Conservation (phyloP, 2,113 vertebrate genomes). For the Heterocephalus glaber region DNA sequence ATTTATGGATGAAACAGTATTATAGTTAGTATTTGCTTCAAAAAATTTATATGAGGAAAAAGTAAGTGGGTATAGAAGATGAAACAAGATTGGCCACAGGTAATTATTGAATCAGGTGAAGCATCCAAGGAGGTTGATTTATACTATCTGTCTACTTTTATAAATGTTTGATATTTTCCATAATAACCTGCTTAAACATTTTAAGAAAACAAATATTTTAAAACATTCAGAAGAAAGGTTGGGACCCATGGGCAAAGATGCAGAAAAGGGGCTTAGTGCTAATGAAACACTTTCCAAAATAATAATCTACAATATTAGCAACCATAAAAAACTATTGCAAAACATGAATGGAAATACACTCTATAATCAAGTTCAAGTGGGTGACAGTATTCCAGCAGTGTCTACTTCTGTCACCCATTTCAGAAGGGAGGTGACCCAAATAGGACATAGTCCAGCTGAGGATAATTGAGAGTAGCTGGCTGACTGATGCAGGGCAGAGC, state of each 20-base stretch:
- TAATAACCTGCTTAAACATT: conserved; percentile 42
- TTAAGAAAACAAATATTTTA: conserved; percentile 36
- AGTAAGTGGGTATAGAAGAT: neutral
- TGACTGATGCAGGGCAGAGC: neutral
- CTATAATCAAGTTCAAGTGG: conserved; percentile 55
- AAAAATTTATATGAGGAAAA: conserved; percentile 1
- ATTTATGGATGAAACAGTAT: conserved; percentile 12
- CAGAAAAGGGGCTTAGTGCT: neutral
- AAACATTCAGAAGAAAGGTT: conserved; percentile 42
- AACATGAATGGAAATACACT: conserved; percentile 53
- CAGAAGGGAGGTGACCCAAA: conserved; percentile 64
- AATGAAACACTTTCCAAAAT: conserved; percentile 50
- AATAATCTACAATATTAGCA: conserved; percentile 24
- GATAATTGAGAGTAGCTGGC: conserved; percentile 60
- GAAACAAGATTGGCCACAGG: conserved; percentile 27
- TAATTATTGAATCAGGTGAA: neutral
- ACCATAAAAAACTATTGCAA: conserved; percentile 5
- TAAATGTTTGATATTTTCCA: conserved; percentile 38
- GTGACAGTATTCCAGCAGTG: neutral
- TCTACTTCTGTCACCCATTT: conserved; percentile 54
- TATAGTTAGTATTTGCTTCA: conserved; percentile 48
- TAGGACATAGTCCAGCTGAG: conserved; percentile 59
- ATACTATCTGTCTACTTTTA: conserved; percentile 23
- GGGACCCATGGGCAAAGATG: neutral
- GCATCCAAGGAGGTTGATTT: neutral